phyloP scores from a whole-genome alignment of 2,888 invertebrate genomes.

The Orchesella flavescens region DNA sequence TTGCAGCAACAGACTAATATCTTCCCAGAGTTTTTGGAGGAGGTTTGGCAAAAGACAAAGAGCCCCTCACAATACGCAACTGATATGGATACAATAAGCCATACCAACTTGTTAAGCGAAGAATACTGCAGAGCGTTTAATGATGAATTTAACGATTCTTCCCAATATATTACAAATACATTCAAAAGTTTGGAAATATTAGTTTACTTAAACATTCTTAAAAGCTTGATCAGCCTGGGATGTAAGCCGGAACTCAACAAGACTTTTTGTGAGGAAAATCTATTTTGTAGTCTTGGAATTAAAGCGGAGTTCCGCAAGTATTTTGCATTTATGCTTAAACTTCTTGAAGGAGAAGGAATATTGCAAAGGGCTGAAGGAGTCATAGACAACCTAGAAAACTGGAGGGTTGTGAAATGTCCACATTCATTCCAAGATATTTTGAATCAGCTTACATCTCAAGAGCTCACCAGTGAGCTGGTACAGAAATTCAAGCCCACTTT shows the following conservation, averaged over 20 bases:
- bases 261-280: background rate
- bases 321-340: background rate
- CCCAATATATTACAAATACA: background rate
- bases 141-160: background rate
- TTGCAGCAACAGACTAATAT: conserved; percentile 8
- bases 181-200: background rate
- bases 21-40: conserved; percentile 25
- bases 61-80: too few species aligned
- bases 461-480: background rate
- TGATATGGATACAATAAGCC: too few species aligned
- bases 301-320: background rate
- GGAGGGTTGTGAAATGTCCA: background rate
- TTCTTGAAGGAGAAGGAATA: background rate
- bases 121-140: too few species aligned
- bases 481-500: background rate
- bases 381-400: background rate
- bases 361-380: background rate
- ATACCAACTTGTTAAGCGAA: too few species aligned
- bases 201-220: background rate
- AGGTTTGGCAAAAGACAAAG: too few species aligned
- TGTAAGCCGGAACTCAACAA: background rate
- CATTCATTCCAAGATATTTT: background rate
- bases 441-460: background rate
- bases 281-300: background rate
- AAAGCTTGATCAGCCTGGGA: background rate